Conservation (phyloP, 2,113 vertebrate genomes). For the Conger conger region DNA sequence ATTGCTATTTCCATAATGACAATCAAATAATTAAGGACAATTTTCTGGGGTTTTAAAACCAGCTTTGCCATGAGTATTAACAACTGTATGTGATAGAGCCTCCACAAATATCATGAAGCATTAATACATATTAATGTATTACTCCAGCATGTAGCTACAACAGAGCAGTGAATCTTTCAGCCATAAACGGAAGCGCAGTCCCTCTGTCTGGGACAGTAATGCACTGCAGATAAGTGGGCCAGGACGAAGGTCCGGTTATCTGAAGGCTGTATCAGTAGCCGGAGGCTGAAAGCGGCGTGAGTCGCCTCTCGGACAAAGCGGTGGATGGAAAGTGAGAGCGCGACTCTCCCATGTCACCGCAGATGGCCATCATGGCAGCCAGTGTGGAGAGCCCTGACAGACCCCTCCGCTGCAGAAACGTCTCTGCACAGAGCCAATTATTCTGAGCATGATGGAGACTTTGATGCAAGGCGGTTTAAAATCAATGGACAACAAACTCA, state of each 20-base stretch:
- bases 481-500: too few relatives aligned
- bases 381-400: constrained; percentile 46
- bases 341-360: constrained; percentile 18
- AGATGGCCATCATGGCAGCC: constrained; percentile 68
- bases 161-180: neutral
- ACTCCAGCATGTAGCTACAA: neutral
- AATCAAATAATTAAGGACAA: neutral
- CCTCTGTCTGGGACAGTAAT: neutral
- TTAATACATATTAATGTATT: neutral
- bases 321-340: neutral
- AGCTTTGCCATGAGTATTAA: neutral
- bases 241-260: neutral
- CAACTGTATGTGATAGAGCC: neutral
- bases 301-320: neutral
- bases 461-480: too few relatives aligned
- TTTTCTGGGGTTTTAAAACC: neutral
- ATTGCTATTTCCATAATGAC: neutral
- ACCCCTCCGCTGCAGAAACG: constrained; percentile 40
- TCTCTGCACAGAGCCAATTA: constrained; percentile 52
- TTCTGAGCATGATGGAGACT: constrained; percentile 29
- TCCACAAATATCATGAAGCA: neutral
- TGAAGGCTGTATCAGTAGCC: neutral
- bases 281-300: neutral
- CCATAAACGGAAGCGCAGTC: neutral
- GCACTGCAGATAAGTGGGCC: neutral